Evolutionary conservation across 2,888 invertebrate genomes (phyloP), one percentile per base, ranked within the genome.

Genomic region (Cheiracanthium punctorium): DNA sequence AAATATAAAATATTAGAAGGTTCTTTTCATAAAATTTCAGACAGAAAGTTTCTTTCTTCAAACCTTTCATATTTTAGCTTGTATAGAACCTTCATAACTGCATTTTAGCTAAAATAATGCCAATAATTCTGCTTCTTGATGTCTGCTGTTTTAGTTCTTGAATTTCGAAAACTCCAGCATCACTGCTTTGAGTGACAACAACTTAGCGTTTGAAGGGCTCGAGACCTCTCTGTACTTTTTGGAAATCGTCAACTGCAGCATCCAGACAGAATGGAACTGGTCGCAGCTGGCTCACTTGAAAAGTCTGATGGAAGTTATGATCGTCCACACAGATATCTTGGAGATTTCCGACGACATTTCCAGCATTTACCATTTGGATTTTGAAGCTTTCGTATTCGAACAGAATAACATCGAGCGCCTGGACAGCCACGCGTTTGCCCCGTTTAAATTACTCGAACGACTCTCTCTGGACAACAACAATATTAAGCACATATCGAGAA

Each of bases 201-300:
- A 43, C 10, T 12, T 48, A 30, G 72, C 72, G 29, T 72, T 72
- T 17, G 29, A 28, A n/a, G 72, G 72, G 14, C n/a, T 72, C 1
- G 72, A 72, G n/a, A 48, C 48, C 14, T 29, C 28, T n/a, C 28
- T 72, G 17, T 17, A n/a, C 1, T 17, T 48, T 7, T n/a, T 72
- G 1, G 41, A 48, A 48, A 20, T 72, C 7, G 7, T 30, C 4
- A 48, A 72, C 17, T 72, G 72, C 30, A 72, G 30, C 0, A 48
- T 41, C 29, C 17, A 30, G 24, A 72, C 17, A 8, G n/a, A 72
- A 24, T 72, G 72, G 72, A 48, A 48, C n/a, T 72, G 72, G 72
- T 29, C 72, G 7, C 48, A 72, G 7, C 5, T 72, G 29, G 17
- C n/a, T 4, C 43, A 72, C 0, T 8, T 72, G 48, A n/a, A 48